Conservation (phyloP, 1,140 invertebrate genomes). For the Lysiphlebus fabarum region DNA sequence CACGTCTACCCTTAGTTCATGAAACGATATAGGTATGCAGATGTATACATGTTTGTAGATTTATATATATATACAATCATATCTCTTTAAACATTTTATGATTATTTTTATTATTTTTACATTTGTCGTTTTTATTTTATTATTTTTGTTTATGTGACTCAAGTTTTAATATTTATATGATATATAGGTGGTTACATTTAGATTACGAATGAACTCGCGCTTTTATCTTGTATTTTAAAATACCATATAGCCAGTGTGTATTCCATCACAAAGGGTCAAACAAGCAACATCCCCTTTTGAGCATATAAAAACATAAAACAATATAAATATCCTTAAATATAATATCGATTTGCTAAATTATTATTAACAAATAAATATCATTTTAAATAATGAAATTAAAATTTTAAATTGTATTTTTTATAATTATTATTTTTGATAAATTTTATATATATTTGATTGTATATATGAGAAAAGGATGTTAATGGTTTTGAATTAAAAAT, state of each 20-base stretch:
- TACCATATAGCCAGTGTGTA: constrained; percentile 8
- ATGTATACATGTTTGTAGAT: constrained; percentile 27
- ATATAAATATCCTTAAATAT: too few species aligned
- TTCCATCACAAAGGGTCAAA: constrained; percentile 8
- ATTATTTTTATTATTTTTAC: not conserved
- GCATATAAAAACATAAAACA: too few species aligned
- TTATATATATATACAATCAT: not conserved
- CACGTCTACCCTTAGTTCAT: constrained; percentile 18
- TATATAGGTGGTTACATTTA: too few species aligned
- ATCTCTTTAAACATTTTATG: not conserved
- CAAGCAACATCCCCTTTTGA: not conserved
- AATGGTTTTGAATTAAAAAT: too few species aligned
- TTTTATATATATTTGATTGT: too few species aligned
- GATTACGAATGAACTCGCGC: constrained; percentile 3
- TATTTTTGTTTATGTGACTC: not conserved
- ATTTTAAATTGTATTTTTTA: too few species aligned
- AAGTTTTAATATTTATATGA: not conserved
- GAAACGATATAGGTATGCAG: constrained; percentile 33
- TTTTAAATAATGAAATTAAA: too few species aligned
- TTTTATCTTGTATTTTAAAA: not conserved
- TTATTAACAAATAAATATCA: too few species aligned
- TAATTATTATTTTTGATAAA: too few species aligned
- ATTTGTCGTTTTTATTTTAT: too few species aligned
- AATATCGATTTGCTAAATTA: too few species aligned
- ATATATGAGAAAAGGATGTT: too few species aligned